Base-by-base conservation (phyloP, 2,113 vertebrate species). In the Cynoglossus semilaevis region DNA sequence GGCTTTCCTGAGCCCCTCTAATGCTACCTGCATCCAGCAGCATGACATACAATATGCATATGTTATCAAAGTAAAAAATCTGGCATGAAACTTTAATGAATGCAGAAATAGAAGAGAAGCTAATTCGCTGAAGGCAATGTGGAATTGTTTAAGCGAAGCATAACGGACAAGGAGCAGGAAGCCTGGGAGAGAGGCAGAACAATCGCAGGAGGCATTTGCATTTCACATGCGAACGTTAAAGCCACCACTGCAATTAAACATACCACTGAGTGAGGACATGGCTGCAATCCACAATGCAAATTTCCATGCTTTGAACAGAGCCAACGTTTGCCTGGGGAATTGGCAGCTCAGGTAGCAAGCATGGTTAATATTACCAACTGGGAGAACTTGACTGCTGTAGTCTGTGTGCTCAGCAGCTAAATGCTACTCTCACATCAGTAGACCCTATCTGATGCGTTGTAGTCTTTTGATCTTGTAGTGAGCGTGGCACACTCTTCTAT, bases 71-170 rank as follows among this genome's bases (percentile, higher is more conserved):
- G 87, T 82, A 72, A 82, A 84, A 72, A 87, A 89, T 89, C 81
- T 74, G 62, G 18, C 74, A 90, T 90, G 72, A 88, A 91, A 87
- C 75, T 87, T 90, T 90, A 89, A 90, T 90, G 81, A 86, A 77
- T 35, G 63, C 74, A 71, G 72, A 71, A 77, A 80, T 37, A 65
- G 71, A 83, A 81, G 77, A 80, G 70, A 72, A 80, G 81, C 70
- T 51, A 74, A 80, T 85, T 80, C 52, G 82, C 88, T 89, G 69
- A 79, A 76, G 85, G 90, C 86, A 4, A 73, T 77, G 80, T 84
- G 84, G 85, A 88, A 86, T 85, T 88, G 83, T 86, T 89, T 88
- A 83, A 83, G 73, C 70, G 77, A 80, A 85, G 81, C 83, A 57
- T 69, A 79, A 79, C 82, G 74, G 69, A 75, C 76, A 78, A 38